Base-by-base conservation (phyloP, 1,140 invertebrate species). In the Cotesia chilonis region DNA sequence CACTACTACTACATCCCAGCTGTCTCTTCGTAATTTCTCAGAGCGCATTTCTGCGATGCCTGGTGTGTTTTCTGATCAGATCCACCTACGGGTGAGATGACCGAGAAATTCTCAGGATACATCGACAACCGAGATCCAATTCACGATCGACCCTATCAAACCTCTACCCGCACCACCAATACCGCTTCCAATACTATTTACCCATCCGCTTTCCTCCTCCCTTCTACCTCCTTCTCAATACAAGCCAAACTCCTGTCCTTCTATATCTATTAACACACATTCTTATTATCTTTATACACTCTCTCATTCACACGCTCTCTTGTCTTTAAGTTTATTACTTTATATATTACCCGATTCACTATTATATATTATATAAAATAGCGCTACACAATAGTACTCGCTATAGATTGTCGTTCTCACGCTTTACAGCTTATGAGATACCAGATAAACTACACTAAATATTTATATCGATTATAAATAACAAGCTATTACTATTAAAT, bases 381-480 rank as follows among this genome's bases (percentile, higher is more conserved):
- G 37, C 64, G 60, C 69, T 51, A 47, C 52, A 71, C 60, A 71
- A 64, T 71, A 65, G 69, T 41, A 60, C 41, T 61, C 28, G 47
- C 68, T 70, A 37, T 70, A 70, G 57, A 70, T 65, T 55, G 41
- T 52, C 60, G 60, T 71, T 71, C 55, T 60, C 60, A 71, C 69
- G 69, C 69, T 71, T 71, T 38, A 52, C 38, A 71, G 69, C 60
- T 71, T 71, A 47, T 64, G 17, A 51, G 35, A 51, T 20, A 65
- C 7, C 37, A 14, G 41, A 47, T 51, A 20, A 61, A 17, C 5
- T 4, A 17, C 54, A 20, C 36, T 5, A 38, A 9, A 63, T 63
- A 37, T 38, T 36, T 63, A 9, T 35, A 5, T 60, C 35, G 28
- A 28, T 28, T 28, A 28, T 28, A 28, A 28, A 28, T 28, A 28